A percentile compares a stretch with the other conserved stretches of the same genome.
Evolutionary conservation across 2,113 vertebrate species (phyloP).

Genomic region (Nyctereutes procyonoides): DNA sequence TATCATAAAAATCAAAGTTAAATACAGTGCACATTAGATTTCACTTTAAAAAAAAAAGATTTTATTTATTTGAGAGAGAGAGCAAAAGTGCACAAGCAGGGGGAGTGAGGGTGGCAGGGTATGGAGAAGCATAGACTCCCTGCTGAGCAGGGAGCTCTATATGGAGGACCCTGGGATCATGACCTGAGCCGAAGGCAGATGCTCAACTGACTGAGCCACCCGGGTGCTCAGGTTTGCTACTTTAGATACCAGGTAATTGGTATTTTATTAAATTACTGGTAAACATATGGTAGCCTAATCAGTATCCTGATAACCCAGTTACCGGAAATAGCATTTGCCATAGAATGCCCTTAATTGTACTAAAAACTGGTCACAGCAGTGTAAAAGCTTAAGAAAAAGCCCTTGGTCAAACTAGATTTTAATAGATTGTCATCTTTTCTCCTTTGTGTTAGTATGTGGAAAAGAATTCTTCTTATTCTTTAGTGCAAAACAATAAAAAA

Average conservation of each 20-base stretch:
- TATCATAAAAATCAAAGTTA: not conserved
- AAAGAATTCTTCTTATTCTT: constrained; percentile 10
- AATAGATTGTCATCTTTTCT: constrained; percentile 34
- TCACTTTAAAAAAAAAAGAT: too few species aligned
- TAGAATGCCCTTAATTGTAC: not conserved
- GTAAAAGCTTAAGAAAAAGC: not conserved
- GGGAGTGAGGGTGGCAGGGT: too few species aligned
- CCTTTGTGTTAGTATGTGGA: constrained; percentile 12
- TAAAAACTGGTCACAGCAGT: not conserved
- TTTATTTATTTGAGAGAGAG: too few species aligned
- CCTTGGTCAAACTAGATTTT: not conserved
- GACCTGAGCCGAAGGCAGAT: too few species aligned
- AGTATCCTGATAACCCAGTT: not conserved
- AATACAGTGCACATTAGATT: not conserved
- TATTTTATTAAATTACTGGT: constrained; percentile 1
- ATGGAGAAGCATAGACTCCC: too few species aligned
- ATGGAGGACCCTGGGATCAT: too few species aligned
- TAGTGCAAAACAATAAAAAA: not conserved
- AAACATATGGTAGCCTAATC: not conserved
- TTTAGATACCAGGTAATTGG: not conserved
- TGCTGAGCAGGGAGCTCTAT: too few species aligned
- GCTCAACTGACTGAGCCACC: too few species aligned
- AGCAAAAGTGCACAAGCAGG: too few species aligned
- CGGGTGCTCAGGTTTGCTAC: not conserved
- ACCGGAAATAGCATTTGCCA: not conserved